Percentiles rank a stretch among this genome's conserved stretches.
Evolutionary conservation across 37 sponge, comb jelly and placozoan genomes (phyloP).

Genomic region (Tethya wilhelma): DNA sequence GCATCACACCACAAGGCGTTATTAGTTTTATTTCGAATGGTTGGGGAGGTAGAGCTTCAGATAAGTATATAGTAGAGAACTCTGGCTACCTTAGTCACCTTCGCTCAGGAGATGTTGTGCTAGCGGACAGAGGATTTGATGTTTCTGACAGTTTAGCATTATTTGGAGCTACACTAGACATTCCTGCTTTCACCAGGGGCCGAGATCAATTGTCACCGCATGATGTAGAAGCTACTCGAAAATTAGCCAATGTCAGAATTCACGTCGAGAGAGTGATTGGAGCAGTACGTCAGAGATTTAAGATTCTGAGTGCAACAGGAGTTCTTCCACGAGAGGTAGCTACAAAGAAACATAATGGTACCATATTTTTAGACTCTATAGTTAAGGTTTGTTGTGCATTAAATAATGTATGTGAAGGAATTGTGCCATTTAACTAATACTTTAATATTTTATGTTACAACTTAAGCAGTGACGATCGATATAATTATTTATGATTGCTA

Average conservation of each 20-base stretch:
- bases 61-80: slow-evolving; percentile 53
- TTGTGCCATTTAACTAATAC: slow-evolving; percentile 49
- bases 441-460: not conserved
- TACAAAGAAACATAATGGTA: not conserved
- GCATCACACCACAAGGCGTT: slow-evolving; percentile 44
- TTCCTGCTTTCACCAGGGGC: slow-evolving; percentile 57
- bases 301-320: slow-evolving; percentile 35
- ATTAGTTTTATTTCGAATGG: slow-evolving; percentile 52
- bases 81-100: slow-evolving; percentile 47
- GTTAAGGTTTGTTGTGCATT: slow-evolving; percentile 63
- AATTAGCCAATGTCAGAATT: slow-evolving; percentile 51
- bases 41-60: slow-evolving; percentile 61
- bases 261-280: slow-evolving; percentile 67
- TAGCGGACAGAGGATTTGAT: slow-evolving; percentile 50
- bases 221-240: slow-evolving; percentile 54
- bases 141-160: slow-evolving; percentile 33
- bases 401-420: slow-evolving; percentile 44
- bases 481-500: no score
- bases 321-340: slow-evolving; percentile 36
- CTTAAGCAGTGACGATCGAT: no score
- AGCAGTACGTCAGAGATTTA: slow-evolving; percentile 36
- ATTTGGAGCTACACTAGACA: slow-evolving; percentile 29
- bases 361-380: slow-evolving; percentile 35
- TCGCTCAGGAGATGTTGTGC: slow-evolving; percentile 43
- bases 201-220: slow-evolving; percentile 20